A percentile compares a stretch with the other conserved stretches of the same genome.
Conservation (phyloP, 2,888 invertebrate species). For the Idaea aversata region DNA sequence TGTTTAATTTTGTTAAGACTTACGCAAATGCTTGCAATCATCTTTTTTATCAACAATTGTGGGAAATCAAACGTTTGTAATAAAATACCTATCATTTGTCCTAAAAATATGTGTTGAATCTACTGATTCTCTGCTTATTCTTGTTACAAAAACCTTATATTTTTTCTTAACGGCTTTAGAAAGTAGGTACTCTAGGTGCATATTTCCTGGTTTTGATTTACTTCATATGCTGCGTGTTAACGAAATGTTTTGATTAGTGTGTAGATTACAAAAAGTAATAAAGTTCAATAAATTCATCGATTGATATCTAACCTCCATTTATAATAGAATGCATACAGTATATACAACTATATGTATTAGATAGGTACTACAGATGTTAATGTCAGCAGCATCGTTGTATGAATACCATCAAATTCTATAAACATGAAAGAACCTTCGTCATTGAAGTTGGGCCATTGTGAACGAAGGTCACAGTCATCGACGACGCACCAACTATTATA, state of each 20-base stretch:
- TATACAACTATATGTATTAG: too few species aligned
- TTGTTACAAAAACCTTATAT: neutral
- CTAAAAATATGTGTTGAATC: neutral
- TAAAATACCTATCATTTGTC: neutral
- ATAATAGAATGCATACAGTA: too few species aligned
- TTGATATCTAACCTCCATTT: too few species aligned
- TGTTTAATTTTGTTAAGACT: conserved; percentile 18
- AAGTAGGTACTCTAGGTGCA: too few species aligned
- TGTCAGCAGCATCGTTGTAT: neutral
- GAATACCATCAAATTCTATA: neutral
- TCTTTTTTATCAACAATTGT: conserved; percentile 19
- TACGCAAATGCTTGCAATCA: conserved; percentile 25
- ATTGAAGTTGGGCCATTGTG: conserved; percentile 48
- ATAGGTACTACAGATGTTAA: neutral
- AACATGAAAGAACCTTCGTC: conserved; percentile 44
- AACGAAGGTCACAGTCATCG: conserved; percentile 50
- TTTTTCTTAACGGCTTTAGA: too few species aligned
- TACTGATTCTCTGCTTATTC: neutral
- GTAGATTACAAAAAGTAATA: neutral
- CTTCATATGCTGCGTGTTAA: too few species aligned
- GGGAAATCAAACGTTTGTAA: conserved; percentile 14
- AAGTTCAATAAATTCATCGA: neutral
- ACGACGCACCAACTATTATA: conserved; percentile 34
- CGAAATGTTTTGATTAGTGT: too few species aligned
- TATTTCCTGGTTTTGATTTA: too few species aligned